Percentiles rank a stretch among this genome's conserved stretches.
phyloP scores from a whole-genome alignment of 2,888 invertebrate genomes.

The Vanessa cardui region DNA sequence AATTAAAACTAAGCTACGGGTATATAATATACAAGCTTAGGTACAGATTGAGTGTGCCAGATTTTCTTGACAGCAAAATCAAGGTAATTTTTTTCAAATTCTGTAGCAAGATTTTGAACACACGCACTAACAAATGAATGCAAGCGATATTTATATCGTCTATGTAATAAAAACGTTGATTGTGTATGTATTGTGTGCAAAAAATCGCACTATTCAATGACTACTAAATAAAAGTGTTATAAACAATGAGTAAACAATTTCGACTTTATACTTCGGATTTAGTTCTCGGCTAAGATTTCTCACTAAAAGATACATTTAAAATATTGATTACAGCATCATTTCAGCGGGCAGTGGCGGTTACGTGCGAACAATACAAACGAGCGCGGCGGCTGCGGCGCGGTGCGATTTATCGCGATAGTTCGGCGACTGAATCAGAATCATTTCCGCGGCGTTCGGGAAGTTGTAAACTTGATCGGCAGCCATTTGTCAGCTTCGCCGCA shows the following conservation, averaged over 20 bases:
- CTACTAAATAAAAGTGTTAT: too few species aligned
- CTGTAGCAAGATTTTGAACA: too few species aligned
- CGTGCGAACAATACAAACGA: slow-evolving; percentile 30
- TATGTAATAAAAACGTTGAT: too few species aligned
- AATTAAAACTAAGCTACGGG: too few species aligned
- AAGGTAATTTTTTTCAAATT: too few species aligned
- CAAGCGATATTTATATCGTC: too few species aligned
- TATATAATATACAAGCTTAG: too few species aligned
- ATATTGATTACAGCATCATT: slow-evolving; percentile 6
- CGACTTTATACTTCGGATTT: background rate
- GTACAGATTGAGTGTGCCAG: too few species aligned
- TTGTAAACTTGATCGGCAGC: slow-evolving; percentile 56
- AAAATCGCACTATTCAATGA: too few species aligned
- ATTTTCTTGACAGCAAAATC: too few species aligned
- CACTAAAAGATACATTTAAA: slow-evolving; percentile 4
- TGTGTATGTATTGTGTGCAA: too few species aligned
- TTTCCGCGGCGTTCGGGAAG: slow-evolving; percentile 49
- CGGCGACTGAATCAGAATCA: slow-evolving; percentile 47
- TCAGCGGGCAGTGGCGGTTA: slow-evolving; percentile 3
- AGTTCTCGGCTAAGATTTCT: background rate
- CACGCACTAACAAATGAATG: too few species aligned
- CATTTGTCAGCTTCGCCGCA: slow-evolving; percentile 53
- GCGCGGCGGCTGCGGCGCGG: slow-evolving; percentile 22
- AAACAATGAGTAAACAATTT: background rate
- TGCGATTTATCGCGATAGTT: slow-evolving; percentile 51